phyloP scores from a whole-genome alignment of 1,140 invertebrate species.

The Eumeta japonica region DNA sequence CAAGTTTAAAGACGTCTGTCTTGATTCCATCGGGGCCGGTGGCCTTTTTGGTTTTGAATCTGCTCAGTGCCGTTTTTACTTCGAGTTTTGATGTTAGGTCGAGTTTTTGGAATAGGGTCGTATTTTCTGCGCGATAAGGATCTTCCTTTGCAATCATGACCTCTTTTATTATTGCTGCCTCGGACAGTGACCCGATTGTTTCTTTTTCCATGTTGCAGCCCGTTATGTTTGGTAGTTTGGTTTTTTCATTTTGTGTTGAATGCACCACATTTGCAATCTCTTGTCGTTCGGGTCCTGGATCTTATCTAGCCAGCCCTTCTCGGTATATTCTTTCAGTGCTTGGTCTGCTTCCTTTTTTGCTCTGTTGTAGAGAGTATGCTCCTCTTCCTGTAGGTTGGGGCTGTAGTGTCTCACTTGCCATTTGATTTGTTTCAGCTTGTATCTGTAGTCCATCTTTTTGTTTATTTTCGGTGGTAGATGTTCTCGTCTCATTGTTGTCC shows the following conservation, averaged over 20 bases:
- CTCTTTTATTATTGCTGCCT: slow-evolving; percentile 6
- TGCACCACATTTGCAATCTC: slow-evolving; percentile 4
- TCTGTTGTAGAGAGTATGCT: slow-evolving; percentile 1
- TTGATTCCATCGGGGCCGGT: slow-evolving; percentile 5
- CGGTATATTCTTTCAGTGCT: not conserved
- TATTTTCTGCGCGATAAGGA: slow-evolving; percentile 5
- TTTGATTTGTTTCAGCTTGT: not conserved
- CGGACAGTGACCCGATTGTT: slow-evolving; percentile 1
- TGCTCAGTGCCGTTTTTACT: too few species aligned
- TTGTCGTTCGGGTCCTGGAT: slow-evolving; percentile 4
- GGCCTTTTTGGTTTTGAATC: slow-evolving; percentile 7
- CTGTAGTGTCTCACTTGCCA: slow-evolving; percentile 5
- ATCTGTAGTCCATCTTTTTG: slow-evolving; percentile 1
- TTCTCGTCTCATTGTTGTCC: slow-evolving; percentile 3
- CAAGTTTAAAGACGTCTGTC: slow-evolving; percentile 7
- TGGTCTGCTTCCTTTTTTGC: not conserved
- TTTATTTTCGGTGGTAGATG: slow-evolving; percentile 5
- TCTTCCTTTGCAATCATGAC: slow-evolving; percentile 1
- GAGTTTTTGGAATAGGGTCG: slow-evolving; percentile 3
- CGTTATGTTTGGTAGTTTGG: slow-evolving; percentile 6
- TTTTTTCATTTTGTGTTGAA: slow-evolving; percentile 2
- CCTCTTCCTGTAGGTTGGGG: not conserved
- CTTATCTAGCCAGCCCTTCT: slow-evolving; percentile 3
- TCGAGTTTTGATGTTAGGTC: slow-evolving; percentile 7
- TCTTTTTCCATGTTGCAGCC: slow-evolving; percentile 5